These are phyloP conservation scores for Lepidocyrtinus sp. DNA, from an alignment of 2,888 invertebrate genomes.

Conservation along the genomic window DNA sequence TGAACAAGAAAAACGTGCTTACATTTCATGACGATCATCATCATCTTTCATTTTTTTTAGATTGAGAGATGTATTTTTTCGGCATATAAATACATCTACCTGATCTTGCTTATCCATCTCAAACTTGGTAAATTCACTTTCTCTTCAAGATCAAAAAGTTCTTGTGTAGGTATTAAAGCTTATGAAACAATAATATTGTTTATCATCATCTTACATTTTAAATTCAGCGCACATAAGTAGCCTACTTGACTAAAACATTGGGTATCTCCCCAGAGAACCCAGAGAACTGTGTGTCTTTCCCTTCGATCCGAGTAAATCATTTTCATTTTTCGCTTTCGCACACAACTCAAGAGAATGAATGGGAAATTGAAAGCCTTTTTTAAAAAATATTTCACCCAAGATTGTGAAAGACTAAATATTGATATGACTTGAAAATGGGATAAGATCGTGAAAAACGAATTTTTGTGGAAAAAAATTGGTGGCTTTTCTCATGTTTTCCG, in stretches of 20 bases:
- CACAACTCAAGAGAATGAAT: neutral
- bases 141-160: constrained; percentile 8
- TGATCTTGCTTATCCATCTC: neutral
- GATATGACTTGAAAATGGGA: neutral
- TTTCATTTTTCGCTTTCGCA: constrained; percentile 1
- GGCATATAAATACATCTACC: too few relatives aligned
- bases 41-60: constrained; percentile 12
- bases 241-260: constrained; percentile 1
- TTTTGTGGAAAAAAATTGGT: neutral
- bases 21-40: constrained; percentile 15
- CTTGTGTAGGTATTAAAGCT: constrained; percentile 1
- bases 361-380: constrained; percentile 35
- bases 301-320: constrained; percentile 2
- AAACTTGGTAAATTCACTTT: neutral
- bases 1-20: constrained; percentile 22
- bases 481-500: neutral
- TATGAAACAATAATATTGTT: constrained; percentile 11
- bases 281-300: too few relatives aligned
- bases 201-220: constrained; percentile 2
- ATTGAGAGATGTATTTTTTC: neutral
- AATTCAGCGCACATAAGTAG: constrained; percentile 4
- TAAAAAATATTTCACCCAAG: constrained; percentile 41
- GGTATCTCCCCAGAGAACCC: neutral
- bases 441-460: neutral
- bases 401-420: constrained; percentile 33